Evolutionary conservation across 1,140 invertebrate species (phyloP).

Genomic region (Diabrotica virgifera): DNA sequence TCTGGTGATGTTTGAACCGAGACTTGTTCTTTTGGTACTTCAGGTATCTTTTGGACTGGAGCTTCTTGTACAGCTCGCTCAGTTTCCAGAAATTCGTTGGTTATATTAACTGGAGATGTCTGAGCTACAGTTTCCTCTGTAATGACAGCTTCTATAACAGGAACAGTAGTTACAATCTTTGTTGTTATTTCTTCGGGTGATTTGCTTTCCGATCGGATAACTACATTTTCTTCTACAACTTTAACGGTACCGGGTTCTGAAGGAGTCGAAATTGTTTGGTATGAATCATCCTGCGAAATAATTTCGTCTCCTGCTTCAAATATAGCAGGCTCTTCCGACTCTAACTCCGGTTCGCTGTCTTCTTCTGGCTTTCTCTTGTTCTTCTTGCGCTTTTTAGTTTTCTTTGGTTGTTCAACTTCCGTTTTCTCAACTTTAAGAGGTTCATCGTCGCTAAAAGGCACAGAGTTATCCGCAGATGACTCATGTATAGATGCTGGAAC

Average conservation of each 20-base stretch:
- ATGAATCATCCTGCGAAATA: conserved; percentile 52
- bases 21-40: conserved; percentile 45
- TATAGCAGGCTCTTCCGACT: conserved; percentile 33
- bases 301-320: conserved; percentile 43
- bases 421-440: conserved; percentile 44
- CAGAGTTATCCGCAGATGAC: conserved; percentile 38
- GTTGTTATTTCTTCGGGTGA: conserved; percentile 46
- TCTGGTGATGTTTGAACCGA: conserved; percentile 61
- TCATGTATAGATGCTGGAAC: conserved; percentile 48
- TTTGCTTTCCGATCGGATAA: conserved; percentile 48
- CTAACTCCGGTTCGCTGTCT: conserved; percentile 37
- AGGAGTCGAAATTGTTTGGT: conserved; percentile 56
- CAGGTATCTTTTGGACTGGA: not conserved
- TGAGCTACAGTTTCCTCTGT: conserved; percentile 52
- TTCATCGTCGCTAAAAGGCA: conserved; percentile 44
- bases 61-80: conserved; percentile 8
- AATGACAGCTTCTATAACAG: conserved; percentile 56
- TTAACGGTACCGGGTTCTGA: conserved; percentile 58
- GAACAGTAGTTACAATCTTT: conserved; percentile 57
- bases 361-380: conserved; percentile 21
- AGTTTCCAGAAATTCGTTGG: conserved; percentile 21
- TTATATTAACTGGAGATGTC: conserved; percentile 46
- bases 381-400: conserved; percentile 36
- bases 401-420: conserved; percentile 48
- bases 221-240: conserved; percentile 61